Percentiles rank a stretch among this genome's conserved stretches.
These are phyloP conservation scores for Tetanocera ferruginea DNA, from an alignment of 2,888 invertebrate genomes.

Conservation along the genomic window DNA sequence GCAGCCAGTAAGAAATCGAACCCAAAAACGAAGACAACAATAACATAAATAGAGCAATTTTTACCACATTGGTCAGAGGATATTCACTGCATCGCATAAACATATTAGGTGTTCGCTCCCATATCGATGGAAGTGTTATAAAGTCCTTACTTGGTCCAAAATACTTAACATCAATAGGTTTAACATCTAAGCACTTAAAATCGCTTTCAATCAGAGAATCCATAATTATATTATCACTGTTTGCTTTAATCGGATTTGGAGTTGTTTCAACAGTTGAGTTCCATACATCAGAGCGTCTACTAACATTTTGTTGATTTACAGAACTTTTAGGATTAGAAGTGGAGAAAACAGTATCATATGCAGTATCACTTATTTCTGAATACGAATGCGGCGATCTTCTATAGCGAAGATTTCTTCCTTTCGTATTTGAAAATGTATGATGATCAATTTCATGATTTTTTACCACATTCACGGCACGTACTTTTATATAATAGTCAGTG, in stretches of 20 bases:
- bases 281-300: neutral
- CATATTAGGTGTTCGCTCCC: constrained; percentile 37
- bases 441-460: constrained; percentile 46
- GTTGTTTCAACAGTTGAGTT: neutral
- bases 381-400: constrained; percentile 49
- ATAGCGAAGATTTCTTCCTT: neutral
- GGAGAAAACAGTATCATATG: constrained; percentile 27
- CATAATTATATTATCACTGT: neutral
- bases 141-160: constrained; percentile 28
- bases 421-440: constrained; percentile 40
- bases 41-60: constrained; percentile 27
- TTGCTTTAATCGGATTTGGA: neutral
- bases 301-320: neutral
- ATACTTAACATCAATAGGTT: neutral
- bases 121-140: constrained; percentile 45
- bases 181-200: constrained; percentile 24
- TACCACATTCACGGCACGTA: constrained; percentile 58
- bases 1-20: constrained; percentile 47
- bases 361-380: constrained; percentile 49
- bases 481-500: constrained; percentile 49
- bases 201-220: constrained; percentile 8
- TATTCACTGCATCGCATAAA: constrained; percentile 27
- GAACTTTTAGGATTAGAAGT: constrained; percentile 32
- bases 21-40: constrained; percentile 42
- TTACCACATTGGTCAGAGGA: constrained; percentile 13